These are phyloP conservation scores for Embidobia sp. DNA, from an alignment of 2,888 invertebrate genomes.

Conservation along the genomic window DNA sequence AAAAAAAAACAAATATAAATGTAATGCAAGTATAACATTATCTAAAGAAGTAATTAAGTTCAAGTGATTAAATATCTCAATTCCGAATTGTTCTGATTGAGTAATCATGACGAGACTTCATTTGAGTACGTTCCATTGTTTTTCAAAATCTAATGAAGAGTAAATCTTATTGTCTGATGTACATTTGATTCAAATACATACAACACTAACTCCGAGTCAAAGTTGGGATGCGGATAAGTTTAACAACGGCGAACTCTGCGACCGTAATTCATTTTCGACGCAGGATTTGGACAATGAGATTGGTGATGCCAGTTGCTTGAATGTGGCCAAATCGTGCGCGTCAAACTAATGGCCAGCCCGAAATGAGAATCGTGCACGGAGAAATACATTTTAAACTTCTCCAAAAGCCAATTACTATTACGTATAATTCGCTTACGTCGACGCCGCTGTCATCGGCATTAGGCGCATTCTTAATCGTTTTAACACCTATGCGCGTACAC, in stretches of 20 bases:
- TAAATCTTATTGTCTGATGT: constrained; percentile 54
- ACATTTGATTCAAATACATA: constrained; percentile 51
- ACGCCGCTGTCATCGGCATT: constrained; percentile 66
- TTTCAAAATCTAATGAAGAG: constrained; percentile 33
- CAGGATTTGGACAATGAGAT: constrained; percentile 74
- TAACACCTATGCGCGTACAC: constrained; percentile 70
- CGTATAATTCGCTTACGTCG: constrained; percentile 70
- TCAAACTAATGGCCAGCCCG: constrained; percentile 70
- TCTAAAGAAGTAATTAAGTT: too few species aligned
- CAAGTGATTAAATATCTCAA: too few species aligned
- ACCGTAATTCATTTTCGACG: constrained; percentile 61
- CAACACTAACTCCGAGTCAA: constrained; percentile 35
- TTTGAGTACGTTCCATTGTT: constrained; percentile 17
- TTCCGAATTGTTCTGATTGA: too few species aligned
- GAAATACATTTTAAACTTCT: constrained; percentile 74
- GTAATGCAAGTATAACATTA: too few species aligned
- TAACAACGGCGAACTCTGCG: constrained; percentile 51
- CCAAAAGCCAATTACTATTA: constrained; percentile 73
- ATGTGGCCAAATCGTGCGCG: constrained; percentile 69
- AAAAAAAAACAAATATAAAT: too few species aligned
- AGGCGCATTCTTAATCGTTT: constrained; percentile 75
- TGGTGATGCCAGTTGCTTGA: constrained; percentile 67
- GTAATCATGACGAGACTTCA: not conserved
- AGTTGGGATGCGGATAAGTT: constrained; percentile 55
- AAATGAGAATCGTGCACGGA: constrained; percentile 71